Conservation (phyloP, 2,797 vertebrate species). For the Poeciliopsis presidionis region DNA sequence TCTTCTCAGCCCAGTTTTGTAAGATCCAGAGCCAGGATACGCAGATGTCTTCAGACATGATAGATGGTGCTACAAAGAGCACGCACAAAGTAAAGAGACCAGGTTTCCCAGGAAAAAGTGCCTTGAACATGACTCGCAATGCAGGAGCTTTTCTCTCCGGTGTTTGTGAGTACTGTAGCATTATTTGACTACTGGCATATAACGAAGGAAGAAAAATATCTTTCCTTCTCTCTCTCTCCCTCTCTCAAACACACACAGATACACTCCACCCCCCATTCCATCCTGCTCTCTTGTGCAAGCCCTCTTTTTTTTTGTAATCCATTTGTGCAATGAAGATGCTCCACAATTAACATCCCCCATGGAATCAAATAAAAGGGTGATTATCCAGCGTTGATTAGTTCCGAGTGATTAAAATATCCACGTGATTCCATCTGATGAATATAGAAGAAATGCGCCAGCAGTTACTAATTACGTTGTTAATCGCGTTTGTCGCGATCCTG, state of each 20-base stretch:
- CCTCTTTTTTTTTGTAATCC: conserved; percentile 95
- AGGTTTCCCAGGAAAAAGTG: conserved; percentile 79
- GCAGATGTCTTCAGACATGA: conserved; percentile 77
- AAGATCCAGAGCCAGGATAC: conserved; percentile 82
- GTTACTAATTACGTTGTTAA: conserved; percentile 78
- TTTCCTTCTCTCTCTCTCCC: conserved; percentile 74
- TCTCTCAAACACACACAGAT: conserved; percentile 57
- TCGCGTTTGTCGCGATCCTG: conserved; percentile 69
- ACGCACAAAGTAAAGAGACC: conserved; percentile 75
- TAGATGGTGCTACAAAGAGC: conserved; percentile 76
- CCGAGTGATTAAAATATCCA: conserved; percentile 88
- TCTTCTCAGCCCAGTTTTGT: conserved; percentile 77
- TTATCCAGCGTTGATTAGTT: conserved; percentile 98
- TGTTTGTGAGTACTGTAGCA: conserved; percentile 86
- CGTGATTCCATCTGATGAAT: conserved; percentile 85
- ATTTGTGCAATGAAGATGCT: conserved; percentile 93
- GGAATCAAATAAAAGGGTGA: conserved; percentile 88
- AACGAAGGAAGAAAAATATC: conserved; percentile 84
- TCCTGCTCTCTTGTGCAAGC: conserved; percentile 70
- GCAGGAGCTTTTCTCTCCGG: conserved; percentile 82
- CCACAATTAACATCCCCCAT: conserved; percentile 89
- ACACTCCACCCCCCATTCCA: conserved; percentile 78
- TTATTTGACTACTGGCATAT: conserved; percentile 84
- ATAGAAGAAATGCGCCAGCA: conserved; percentile 70
- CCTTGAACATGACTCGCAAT: conserved; percentile 80